Evolutionary conservation across 2,797 vertebrate genomes (phyloP).

Genomic region (Micromesistius poutassou): DNA sequence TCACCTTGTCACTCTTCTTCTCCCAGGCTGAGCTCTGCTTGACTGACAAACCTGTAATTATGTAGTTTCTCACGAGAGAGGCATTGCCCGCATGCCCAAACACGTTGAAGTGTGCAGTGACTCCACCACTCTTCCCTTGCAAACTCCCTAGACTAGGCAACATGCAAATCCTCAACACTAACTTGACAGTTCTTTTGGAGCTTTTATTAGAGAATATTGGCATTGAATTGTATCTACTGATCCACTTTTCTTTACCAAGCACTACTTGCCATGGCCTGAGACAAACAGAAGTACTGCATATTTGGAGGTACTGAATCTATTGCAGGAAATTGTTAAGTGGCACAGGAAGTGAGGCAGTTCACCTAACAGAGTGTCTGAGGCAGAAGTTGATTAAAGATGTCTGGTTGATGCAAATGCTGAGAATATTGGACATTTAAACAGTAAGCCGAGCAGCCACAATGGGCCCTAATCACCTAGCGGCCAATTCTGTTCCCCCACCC

Average conservation of each 20-base stretch:
- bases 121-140: constrained; percentile 16
- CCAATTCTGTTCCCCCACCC: not conserved
- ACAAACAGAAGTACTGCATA: not conserved
- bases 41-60: not conserved
- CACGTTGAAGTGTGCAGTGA: not conserved
- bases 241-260: not conserved
- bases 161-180: constrained; percentile 16
- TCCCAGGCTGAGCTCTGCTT: constrained; percentile 2
- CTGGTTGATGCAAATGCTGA: not conserved
- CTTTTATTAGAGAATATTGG: not conserved
- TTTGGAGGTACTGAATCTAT: not conserved
- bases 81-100: not conserved
- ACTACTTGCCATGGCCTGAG: not conserved
- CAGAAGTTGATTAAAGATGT: not conserved
- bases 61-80: not conserved
- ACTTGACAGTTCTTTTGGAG: not conserved
- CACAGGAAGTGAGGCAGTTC: not conserved
- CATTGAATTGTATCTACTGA: not conserved
- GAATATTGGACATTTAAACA: not conserved
- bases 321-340: not conserved
- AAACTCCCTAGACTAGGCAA: not conserved
- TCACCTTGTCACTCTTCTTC: constrained; percentile 25
- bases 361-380: not conserved
- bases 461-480: not conserved
- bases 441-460: not conserved